Evolutionary conservation across 2,888 invertebrate genomes (phyloP).

Genomic region (Melitaea athalia): DNA sequence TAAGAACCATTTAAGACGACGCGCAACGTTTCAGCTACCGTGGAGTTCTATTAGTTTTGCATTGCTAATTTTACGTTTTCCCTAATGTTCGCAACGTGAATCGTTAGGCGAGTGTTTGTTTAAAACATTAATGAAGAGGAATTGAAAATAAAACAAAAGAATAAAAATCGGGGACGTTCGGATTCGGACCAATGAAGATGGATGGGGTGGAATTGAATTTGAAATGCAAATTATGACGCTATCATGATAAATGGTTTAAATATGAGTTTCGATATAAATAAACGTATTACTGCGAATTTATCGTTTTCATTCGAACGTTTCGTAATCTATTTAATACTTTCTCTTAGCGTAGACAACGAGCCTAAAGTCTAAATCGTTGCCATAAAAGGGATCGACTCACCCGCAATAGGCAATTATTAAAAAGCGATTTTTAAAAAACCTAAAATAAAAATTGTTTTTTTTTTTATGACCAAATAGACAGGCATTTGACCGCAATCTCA

Average conservation of each 20-base stretch:
- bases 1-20: constrained; percentile 25
- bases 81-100: constrained; percentile 15
- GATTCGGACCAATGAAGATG: neutral
- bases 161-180: neutral
- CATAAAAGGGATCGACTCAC: neutral
- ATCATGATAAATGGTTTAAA: constrained; percentile 3
- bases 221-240: neutral
- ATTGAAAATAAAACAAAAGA: neutral
- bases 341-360: too few relatives aligned
- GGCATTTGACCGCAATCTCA: too few relatives aligned
- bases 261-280: neutral
- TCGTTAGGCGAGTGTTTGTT: constrained; percentile 12
- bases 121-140: neutral
- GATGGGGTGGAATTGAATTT: neutral
- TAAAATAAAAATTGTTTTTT: too few relatives aligned
- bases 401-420: neutral
- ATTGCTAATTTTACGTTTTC: constrained; percentile 26
- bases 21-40: constrained; percentile 14
- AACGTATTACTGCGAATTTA: neutral
- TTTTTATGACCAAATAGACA: too few relatives aligned
- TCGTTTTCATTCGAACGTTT: too few relatives aligned
- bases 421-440: neutral
- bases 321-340: too few relatives aligned
- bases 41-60: constrained; percentile 28
- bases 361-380: too few relatives aligned